Evolutionary conservation across 2,113 vertebrate genomes (phyloP).

Genomic region (Oryzias celebensis): DNA sequence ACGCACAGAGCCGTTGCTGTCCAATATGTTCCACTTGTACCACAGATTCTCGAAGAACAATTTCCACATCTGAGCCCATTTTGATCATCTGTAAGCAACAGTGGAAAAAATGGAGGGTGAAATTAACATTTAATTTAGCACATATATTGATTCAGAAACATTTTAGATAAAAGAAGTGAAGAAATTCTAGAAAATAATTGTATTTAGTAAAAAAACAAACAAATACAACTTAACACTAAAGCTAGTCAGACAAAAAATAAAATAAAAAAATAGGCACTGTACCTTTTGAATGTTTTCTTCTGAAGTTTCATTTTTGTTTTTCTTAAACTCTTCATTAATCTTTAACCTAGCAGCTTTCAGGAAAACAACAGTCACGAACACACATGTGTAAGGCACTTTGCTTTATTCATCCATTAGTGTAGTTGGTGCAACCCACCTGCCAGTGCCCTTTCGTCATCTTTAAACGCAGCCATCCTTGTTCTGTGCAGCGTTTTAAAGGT

Average conservation of each 20-base stretch:
- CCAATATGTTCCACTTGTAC: conserved; percentile 73
- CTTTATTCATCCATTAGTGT: background rate
- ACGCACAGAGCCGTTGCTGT: conserved; percentile 63
- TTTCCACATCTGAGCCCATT: conserved; percentile 74
- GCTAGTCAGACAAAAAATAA: background rate
- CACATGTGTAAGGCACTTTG: no score
- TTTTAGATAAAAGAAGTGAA: no score
- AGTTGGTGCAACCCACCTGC: conserved; percentile 50
- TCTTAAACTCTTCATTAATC: conserved; percentile 79
- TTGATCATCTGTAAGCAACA: conserved; percentile 74
- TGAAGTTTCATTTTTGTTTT: conserved; percentile 73
- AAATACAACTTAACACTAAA: background rate
- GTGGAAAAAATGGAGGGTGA: background rate
- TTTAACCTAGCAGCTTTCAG: conserved; percentile 73
- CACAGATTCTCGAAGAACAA: conserved; percentile 67
- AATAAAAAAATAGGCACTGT: background rate
- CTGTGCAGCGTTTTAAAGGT: conserved; percentile 76
- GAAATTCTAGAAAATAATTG: no score
- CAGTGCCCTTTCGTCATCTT: conserved; percentile 71
- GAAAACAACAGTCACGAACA: background rate
- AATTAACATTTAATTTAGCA: no score
- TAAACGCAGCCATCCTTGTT: conserved; percentile 74
- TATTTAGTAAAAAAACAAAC: no score
- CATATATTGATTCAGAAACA: no score
- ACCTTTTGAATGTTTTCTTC: conserved; percentile 76